Base-by-base conservation (phyloP, 2,888 invertebrate species). In the Bruchidius siliquastri region DNA sequence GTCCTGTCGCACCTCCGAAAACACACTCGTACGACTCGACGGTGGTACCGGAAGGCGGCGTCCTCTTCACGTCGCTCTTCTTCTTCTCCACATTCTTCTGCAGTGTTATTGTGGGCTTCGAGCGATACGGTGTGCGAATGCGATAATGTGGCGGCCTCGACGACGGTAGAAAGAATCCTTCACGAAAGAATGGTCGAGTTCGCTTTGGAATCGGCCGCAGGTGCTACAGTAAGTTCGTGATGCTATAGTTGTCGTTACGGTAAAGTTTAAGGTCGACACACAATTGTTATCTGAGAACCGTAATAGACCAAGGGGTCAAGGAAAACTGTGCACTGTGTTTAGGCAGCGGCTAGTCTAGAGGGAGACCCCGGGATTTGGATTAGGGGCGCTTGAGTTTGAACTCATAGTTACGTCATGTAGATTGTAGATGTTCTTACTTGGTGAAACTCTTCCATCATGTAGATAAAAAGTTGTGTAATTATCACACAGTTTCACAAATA, bases 121-220 rank as follows among this genome's bases (percentile, higher is more conserved):
- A 66, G 6, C 49, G 49, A 49, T 13, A 49, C 49, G 49, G 49
- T 49, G 30, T 30, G 4, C 30, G 30, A 3, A 18, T 13, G 18
- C 8, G 18, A 49, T 49, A 49, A 49, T 49, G 49, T 13, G 49
- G 6, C 13, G 18, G 49, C 49, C 6, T 3, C 49, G 6, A 4
- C 49, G 49, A 1, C 18, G 49, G 18, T 49, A 49, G 18, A 49
- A 49, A 49, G 49, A 49, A 26, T 26, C 21, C 70, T 20, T 22
- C 20, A n/a, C 21, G 20, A 18, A 21, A 71, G 6, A 4, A 76
- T 76, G 76, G 76, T 76, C n/a, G 76, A 76, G 72, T 76, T 76
- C 68, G 76, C 76, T 21, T 71, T 76, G 67, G 73, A 72, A 69
- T 73, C 69, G 22, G 20, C 74, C 18, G 74, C 73, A 68, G 49